A percentile compares a stretch with the other conserved stretches of the same genome.
phyloP scores from a whole-genome alignment of 1,140 invertebrate species.

The Rhynchophorus ferrugineus region DNA sequence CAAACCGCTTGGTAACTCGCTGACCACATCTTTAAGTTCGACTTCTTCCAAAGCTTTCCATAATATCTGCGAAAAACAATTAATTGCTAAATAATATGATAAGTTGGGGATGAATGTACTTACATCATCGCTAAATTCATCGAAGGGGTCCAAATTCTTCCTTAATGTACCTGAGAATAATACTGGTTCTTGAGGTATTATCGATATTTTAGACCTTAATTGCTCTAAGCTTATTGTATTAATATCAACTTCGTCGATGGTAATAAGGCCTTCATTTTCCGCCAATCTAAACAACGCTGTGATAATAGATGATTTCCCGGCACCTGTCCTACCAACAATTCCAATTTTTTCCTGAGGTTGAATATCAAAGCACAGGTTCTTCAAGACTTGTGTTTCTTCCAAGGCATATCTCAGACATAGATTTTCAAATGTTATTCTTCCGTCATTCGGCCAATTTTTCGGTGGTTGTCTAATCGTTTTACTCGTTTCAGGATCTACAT shows the following conservation, averaged over 20 bases:
- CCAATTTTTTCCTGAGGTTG: constrained; percentile 55
- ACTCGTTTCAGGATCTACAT: constrained; percentile 26
- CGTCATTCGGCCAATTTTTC: constrained; percentile 29
- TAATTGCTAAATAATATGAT: constrained; percentile 27
- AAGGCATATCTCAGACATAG: constrained; percentile 49
- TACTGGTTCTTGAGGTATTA: constrained; percentile 80
- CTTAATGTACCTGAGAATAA: constrained; percentile 74
- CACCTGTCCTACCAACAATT: constrained; percentile 64
- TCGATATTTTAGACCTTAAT: constrained; percentile 65
- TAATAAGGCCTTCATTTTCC: constrained; percentile 59
- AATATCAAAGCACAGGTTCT: constrained; percentile 48
- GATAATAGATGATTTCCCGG: constrained; percentile 75
- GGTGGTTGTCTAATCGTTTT: constrained; percentile 42
- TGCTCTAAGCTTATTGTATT: constrained; percentile 55
- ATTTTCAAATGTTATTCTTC: constrained; percentile 35
- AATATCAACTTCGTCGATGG: constrained; percentile 64
- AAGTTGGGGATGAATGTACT: constrained; percentile 66
- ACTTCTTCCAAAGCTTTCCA: constrained; percentile 78
- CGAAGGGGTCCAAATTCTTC: constrained; percentile 83
- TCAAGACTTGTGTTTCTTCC: constrained; percentile 45
- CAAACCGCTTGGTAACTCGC: constrained; percentile 35
- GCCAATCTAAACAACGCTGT: constrained; percentile 61
- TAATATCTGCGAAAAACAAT: constrained; percentile 49
- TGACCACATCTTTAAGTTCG: constrained; percentile 53
- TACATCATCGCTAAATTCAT: constrained; percentile 60